Conservation (phyloP, 2,888 invertebrate species). For the Julus scandinavius region DNA sequence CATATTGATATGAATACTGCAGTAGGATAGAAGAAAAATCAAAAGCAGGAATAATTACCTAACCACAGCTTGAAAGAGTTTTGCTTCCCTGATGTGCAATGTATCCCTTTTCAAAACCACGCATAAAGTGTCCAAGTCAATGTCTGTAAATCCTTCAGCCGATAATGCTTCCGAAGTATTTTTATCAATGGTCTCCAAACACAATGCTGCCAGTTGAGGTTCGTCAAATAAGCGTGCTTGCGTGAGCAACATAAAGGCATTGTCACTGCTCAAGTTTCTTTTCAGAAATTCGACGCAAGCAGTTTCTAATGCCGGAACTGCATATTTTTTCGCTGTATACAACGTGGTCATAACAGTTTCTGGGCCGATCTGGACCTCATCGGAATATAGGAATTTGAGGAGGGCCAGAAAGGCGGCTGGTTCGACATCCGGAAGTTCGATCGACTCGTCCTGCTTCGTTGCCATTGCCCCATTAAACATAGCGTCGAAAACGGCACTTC, state of each 20-base stretch:
- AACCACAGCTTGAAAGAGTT: slow-evolving; percentile 79
- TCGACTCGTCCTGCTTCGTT: slow-evolving; percentile 74
- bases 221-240: slow-evolving; percentile 85
- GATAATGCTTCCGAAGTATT: slow-evolving; percentile 81
- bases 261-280: slow-evolving; percentile 81
- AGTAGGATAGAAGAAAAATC: no score
- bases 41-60: slow-evolving; percentile 64
- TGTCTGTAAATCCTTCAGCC: slow-evolving; percentile 83
- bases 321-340: slow-evolving; percentile 88
- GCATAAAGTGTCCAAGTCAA: slow-evolving; percentile 81
- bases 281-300: slow-evolving; percentile 83
- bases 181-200: slow-evolving; percentile 84
- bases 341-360: slow-evolving; percentile 88
- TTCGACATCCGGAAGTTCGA: slow-evolving; percentile 85
- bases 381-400: slow-evolving; percentile 77
- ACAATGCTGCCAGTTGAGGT: slow-evolving; percentile 81
- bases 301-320: slow-evolving; percentile 82
- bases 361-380: slow-evolving; percentile 84
- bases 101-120: slow-evolving; percentile 82
- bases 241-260: slow-evolving; percentile 83
- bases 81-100: slow-evolving; percentile 80
- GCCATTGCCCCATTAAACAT: slow-evolving; percentile 84
- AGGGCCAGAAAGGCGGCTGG: slow-evolving; percentile 82
- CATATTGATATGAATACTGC: no score
- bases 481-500: slow-evolving; percentile 86